phyloP scores from a whole-genome alignment of 2,113 vertebrate genomes.

The Leptobrachium leishanense region DNA sequence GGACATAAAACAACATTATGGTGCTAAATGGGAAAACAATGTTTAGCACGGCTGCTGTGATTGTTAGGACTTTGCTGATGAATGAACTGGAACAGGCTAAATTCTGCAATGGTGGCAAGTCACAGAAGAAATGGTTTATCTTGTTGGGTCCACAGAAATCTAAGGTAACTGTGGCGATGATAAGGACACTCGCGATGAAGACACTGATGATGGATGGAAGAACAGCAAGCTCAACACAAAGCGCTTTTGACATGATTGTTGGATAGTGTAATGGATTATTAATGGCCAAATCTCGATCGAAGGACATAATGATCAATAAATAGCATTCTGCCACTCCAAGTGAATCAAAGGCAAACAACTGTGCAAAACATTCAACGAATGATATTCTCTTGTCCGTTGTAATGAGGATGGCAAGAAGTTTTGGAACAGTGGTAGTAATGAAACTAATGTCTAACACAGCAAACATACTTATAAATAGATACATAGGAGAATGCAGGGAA shows the following conservation, averaged over 20 bases:
- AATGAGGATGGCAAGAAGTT: constrained; percentile 52
- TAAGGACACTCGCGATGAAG: constrained; percentile 46
- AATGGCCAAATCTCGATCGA: constrained; percentile 3
- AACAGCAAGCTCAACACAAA: neutral
- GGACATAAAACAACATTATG: constrained; percentile 10
- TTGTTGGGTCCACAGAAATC: constrained; percentile 58
- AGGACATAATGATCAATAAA: constrained; percentile 16
- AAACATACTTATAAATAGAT: constrained; percentile 56
- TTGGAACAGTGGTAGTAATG: constrained; percentile 52
- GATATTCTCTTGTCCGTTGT: constrained; percentile 45
- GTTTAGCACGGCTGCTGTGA: neutral
- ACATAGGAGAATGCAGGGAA: constrained; percentile 56
- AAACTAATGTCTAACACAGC: constrained; percentile 53
- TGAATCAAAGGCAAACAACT: constrained; percentile 54
- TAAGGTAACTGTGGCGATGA: constrained; percentile 52
- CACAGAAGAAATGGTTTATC: constrained; percentile 58
- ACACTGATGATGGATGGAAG: constrained; percentile 1
- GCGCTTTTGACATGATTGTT: neutral
- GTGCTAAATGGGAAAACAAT: neutral
- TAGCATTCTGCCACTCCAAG: constrained; percentile 20
- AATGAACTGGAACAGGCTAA: constrained; percentile 50
- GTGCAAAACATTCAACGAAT: constrained; percentile 51
- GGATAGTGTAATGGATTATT: neutral
- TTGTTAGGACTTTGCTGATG: neutral
- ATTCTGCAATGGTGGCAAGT: constrained; percentile 52